These are phyloP conservation scores for Drosophila cognata DNA, from an alignment of 2,888 invertebrate species.

Conservation along the genomic window DNA sequence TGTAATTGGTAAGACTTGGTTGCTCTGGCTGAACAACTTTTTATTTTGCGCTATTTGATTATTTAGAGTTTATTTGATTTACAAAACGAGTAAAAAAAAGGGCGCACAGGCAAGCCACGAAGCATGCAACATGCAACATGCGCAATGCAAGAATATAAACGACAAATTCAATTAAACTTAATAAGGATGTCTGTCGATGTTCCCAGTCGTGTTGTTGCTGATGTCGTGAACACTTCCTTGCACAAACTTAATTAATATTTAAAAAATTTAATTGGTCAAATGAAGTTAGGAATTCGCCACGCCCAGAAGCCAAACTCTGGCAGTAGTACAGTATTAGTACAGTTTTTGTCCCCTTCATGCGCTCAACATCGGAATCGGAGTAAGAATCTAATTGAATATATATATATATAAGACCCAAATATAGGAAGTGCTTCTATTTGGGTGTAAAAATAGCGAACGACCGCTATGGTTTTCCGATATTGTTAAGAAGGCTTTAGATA, in stretches of 20 bases:
- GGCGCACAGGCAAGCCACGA: conserved; percentile 33
- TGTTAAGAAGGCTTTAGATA: too few species aligned
- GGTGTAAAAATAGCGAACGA: neutral
- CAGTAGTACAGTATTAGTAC: neutral
- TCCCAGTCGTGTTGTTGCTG: conserved; percentile 5
- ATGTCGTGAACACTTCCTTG: conserved; percentile 53
- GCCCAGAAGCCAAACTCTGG: neutral
- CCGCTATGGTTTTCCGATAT: neutral
- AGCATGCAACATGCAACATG: conserved; percentile 44
- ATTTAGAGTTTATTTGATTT: conserved; percentile 66
- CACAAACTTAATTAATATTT: conserved; percentile 73
- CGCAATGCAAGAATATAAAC: conserved; percentile 57
- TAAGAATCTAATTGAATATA: neutral
- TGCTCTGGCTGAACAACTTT: conserved; percentile 40
- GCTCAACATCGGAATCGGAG: neutral
- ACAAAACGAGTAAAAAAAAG: conserved; percentile 29
- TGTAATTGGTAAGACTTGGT: neutral
- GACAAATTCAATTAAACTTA: conserved; percentile 76
- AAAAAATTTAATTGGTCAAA: conserved; percentile 75
- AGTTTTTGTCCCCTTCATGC: too few species aligned
- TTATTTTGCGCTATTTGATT: conserved; percentile 58
- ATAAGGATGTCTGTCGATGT: conserved; percentile 67
- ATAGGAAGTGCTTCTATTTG: neutral
- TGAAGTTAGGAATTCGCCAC: conserved; percentile 27
- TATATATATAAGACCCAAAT: too few species aligned